Conservation (phyloP, 2,113 vertebrate species). For the Aspiorhynchus laticeps region DNA sequence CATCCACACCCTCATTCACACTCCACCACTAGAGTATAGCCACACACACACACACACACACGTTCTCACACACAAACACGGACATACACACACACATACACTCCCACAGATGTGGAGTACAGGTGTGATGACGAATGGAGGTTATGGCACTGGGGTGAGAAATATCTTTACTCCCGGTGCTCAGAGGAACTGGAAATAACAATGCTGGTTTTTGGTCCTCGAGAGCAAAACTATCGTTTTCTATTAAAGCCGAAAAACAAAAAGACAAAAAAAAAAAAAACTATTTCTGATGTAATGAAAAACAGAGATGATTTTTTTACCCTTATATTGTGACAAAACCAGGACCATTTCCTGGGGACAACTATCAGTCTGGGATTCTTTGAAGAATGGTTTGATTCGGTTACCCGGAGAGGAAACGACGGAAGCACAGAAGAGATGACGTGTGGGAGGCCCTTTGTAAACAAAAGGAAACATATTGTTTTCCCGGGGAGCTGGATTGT, state of each 20-base stretch:
- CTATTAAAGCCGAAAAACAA: slow-evolving; percentile 54
- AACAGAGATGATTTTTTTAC: slow-evolving; percentile 65
- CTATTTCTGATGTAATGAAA: slow-evolving; percentile 53
- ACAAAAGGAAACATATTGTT: slow-evolving; percentile 73
- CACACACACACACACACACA: slow-evolving; percentile 59
- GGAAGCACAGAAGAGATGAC: slow-evolving; percentile 62
- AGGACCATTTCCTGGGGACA: slow-evolving; percentile 66
- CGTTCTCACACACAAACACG: slow-evolving; percentile 35
- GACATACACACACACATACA: slow-evolving; percentile 4
- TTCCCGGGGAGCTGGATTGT: slow-evolving; percentile 83
- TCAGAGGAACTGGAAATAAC: slow-evolving; percentile 56
- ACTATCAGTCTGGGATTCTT: slow-evolving; percentile 68
- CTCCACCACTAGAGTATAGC: slow-evolving; percentile 99
- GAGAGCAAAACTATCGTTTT: slow-evolving; percentile 56
- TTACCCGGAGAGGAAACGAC: slow-evolving; percentile 63
- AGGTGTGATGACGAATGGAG: not conserved
- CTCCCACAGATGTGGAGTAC: slow-evolving; percentile 24
- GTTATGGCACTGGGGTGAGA: slow-evolving; percentile 6
- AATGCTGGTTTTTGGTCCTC: slow-evolving; percentile 57
- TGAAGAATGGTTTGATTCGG: slow-evolving; percentile 70
- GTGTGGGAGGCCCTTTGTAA: slow-evolving; percentile 68
- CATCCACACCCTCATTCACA: slow-evolving; percentile 96
- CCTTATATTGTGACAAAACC: slow-evolving; percentile 69
- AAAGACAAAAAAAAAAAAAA: slow-evolving; percentile 52
- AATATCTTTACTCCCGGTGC: slow-evolving; percentile 56